phyloP scores from a whole-genome alignment of 2,113 vertebrate species.

The Cephalopterus ornatus region DNA sequence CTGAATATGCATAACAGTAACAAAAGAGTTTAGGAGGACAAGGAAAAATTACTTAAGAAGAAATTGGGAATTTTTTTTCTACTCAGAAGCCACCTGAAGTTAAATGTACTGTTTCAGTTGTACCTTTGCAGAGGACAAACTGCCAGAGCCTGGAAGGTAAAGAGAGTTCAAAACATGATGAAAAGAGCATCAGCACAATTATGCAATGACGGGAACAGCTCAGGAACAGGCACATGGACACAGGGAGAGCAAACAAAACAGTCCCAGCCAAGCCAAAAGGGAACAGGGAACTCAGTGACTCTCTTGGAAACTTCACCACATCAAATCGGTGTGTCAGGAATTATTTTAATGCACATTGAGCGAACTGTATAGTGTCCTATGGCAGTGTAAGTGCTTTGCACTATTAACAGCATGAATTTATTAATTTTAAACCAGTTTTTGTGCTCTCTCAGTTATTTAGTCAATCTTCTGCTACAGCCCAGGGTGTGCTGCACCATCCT shows the following conservation, averaged over 20 bases:
- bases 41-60: not conserved
- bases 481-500: rapidly evolving
- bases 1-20: not conserved
- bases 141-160: not conserved
- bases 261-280: not conserved
- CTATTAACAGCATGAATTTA: not conserved
- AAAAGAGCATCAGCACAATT: not conserved
- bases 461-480: not conserved
- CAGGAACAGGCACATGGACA: not conserved
- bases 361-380: not conserved
- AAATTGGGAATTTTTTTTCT: not conserved
- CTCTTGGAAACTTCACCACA: not conserved
- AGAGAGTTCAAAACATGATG: not conserved
- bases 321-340: not conserved
- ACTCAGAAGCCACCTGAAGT: not conserved
- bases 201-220: not conserved
- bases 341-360: not conserved
- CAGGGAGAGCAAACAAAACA: not conserved
- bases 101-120: not conserved
- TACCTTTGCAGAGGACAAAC: not conserved
- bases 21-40: not conserved
- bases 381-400: not conserved
- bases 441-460: not conserved
- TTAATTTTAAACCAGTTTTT: not conserved
- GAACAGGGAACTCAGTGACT: not conserved